A percentile compares a stretch with the other conserved stretches of the same genome.
These are phyloP conservation scores for Phasia obesa DNA, from an alignment of 2,888 invertebrate species.

Conservation along the genomic window DNA sequence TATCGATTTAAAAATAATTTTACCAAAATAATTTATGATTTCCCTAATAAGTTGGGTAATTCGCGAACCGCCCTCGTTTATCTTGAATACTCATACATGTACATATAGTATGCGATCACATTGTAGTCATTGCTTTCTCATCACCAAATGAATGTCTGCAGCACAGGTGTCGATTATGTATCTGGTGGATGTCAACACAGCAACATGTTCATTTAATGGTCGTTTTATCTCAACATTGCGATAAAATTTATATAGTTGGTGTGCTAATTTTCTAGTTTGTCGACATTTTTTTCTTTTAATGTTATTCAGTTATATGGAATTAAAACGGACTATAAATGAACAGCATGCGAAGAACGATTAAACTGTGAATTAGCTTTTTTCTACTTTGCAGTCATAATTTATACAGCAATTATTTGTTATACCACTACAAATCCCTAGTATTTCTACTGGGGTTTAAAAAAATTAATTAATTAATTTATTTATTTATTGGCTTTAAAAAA, in stretches of 20 bases:
- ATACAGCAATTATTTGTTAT: background rate
- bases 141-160: conserved; percentile 32
- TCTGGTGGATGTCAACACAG: conserved; percentile 49
- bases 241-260: conserved; percentile 52
- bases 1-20: no score
- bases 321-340: conserved; percentile 12
- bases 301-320: conserved; percentile 15
- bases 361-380: background rate
- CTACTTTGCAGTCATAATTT: conserved; percentile 12
- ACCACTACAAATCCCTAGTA: background rate
- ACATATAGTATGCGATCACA: no score
- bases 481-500: no score
- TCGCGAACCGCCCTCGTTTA: background rate
- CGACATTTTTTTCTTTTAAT: conserved; percentile 20
- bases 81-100: background rate
- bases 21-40: no score
- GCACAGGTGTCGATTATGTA: conserved; percentile 67
- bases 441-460: no score
- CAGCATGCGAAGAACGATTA: conserved; percentile 25
- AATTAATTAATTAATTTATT: no score
- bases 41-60: background rate
- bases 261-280: conserved; percentile 59
- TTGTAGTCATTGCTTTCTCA: conserved; percentile 50
- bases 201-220: conserved; percentile 60
- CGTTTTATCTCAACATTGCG: conserved; percentile 26